phyloP scores from a whole-genome alignment of 2,113 vertebrate genomes.

The Cavia aperea region DNA sequence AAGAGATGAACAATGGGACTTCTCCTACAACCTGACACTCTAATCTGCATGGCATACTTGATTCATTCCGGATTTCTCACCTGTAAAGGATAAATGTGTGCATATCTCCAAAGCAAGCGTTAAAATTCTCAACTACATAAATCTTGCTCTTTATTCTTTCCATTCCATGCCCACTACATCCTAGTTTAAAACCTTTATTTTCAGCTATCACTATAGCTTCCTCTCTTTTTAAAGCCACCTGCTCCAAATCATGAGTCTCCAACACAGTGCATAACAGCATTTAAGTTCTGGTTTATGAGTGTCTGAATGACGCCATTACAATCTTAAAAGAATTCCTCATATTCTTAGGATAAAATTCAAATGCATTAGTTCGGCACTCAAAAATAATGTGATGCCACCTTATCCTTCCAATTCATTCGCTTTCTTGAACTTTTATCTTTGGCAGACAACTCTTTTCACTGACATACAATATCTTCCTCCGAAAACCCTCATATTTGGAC shows the following conservation, averaged over 20 bases:
- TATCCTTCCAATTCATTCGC: not conserved
- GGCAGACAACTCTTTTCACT: not conserved
- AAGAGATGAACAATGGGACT: not conserved
- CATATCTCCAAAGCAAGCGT: not conserved
- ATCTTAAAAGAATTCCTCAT: not conserved
- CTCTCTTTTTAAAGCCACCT: not conserved
- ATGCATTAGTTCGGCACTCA: not conserved
- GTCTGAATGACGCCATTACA: not conserved
- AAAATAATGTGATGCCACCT: not conserved
- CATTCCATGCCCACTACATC: not conserved
- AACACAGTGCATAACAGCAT: not conserved
- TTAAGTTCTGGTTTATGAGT: not conserved
- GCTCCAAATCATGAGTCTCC: not conserved
- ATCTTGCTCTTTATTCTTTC: not conserved
- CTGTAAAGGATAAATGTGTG: not conserved
- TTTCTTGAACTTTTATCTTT: slow-evolving; percentile 21
- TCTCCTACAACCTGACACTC: slow-evolving; percentile 8
- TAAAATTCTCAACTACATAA: slow-evolving; percentile 22
- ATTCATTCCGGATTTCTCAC: not conserved
- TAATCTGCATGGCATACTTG: slow-evolving; percentile 34
- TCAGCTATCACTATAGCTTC: not conserved
- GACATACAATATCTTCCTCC: not conserved
- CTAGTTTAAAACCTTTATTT: not conserved
- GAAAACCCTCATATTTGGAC: not conserved
- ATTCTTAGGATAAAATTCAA: slow-evolving; percentile 30